phyloP scores from a whole-genome alignment of 2,797 vertebrate genomes.

The Gallirallus australis region DNA sequence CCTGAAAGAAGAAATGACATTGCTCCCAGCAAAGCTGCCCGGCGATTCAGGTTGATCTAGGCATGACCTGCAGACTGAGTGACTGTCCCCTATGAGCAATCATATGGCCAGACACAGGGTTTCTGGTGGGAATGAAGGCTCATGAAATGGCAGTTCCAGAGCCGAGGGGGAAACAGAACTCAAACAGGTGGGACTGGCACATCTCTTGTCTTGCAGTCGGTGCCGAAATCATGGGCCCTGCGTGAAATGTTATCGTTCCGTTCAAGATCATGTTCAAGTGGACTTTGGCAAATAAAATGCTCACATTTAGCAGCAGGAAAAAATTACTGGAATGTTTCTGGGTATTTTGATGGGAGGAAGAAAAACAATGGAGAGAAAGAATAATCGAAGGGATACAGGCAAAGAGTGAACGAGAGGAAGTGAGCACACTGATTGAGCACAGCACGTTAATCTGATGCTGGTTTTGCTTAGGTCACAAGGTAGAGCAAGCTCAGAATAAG shows the following conservation, averaged over 20 bases:
- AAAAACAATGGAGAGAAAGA: background rate
- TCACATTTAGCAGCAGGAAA: background rate
- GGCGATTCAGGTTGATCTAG: slow-evolving; percentile 43
- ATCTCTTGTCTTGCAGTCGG: background rate
- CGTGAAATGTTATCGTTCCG: background rate
- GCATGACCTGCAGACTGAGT: slow-evolving; percentile 29
- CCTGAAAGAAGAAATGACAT: slow-evolving; percentile 27
- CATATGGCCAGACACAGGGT: background rate
- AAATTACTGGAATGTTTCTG: background rate
- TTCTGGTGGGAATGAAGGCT: background rate
- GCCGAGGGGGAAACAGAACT: background rate
- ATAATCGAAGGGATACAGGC: background rate
- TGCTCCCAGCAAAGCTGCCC: background rate
- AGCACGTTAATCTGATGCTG: background rate
- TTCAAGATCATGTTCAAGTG: background rate
- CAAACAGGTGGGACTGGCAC: background rate
- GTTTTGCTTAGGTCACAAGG: background rate
- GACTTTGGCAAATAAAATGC: background rate
- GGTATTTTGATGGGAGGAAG: background rate
- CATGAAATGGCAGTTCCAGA: background rate
- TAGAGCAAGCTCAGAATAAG: background rate
- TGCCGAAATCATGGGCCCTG: background rate
- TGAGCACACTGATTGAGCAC: background rate
- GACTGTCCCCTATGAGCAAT: background rate
- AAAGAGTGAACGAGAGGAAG: background rate